phyloP scores from a whole-genome alignment of 2,888 invertebrate species.

The Calameuta idolon region DNA sequence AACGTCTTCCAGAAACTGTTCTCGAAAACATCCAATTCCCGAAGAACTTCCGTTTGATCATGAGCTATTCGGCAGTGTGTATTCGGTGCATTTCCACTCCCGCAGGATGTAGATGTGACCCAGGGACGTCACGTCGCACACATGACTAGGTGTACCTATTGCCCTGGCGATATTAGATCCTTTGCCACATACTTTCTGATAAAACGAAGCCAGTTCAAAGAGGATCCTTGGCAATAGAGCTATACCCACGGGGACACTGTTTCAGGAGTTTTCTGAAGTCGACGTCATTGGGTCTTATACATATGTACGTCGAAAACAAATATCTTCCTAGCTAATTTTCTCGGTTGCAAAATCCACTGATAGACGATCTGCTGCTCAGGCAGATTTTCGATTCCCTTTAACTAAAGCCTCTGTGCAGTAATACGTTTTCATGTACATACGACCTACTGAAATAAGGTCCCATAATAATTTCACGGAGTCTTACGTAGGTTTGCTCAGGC shows the following conservation, averaged over 20 bases:
- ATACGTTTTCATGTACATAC: neutral
- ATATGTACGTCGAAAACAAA: slow-evolving; percentile 28
- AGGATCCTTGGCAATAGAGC: slow-evolving; percentile 35
- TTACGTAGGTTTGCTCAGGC: no score
- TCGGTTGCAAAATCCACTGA: neutral
- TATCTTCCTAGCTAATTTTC: slow-evolving; percentile 6
- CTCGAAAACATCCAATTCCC: neutral
- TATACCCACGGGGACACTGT: slow-evolving; percentile 37
- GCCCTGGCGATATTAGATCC: slow-evolving; percentile 50
- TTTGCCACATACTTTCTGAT: slow-evolving; percentile 44
- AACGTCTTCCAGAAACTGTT: neutral
- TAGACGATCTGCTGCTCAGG: neutral
- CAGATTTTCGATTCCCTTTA: neutral
- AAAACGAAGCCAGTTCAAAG: slow-evolving; percentile 51
- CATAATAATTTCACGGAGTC: no score
- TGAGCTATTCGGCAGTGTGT: neutral
- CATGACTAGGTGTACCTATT: slow-evolving; percentile 18
- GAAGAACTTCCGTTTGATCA: neutral
- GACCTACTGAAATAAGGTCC: neutral
- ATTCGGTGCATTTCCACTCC: neutral
- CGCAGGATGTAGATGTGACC: neutral
- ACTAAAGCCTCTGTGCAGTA: neutral
- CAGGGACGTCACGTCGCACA: neutral
- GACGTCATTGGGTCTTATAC: slow-evolving; percentile 10
- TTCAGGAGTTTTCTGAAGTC: slow-evolving; percentile 4